These are phyloP conservation scores for Stenchaetothrips biformis DNA, from an alignment of 2,888 invertebrate genomes.

Conservation along the genomic window DNA sequence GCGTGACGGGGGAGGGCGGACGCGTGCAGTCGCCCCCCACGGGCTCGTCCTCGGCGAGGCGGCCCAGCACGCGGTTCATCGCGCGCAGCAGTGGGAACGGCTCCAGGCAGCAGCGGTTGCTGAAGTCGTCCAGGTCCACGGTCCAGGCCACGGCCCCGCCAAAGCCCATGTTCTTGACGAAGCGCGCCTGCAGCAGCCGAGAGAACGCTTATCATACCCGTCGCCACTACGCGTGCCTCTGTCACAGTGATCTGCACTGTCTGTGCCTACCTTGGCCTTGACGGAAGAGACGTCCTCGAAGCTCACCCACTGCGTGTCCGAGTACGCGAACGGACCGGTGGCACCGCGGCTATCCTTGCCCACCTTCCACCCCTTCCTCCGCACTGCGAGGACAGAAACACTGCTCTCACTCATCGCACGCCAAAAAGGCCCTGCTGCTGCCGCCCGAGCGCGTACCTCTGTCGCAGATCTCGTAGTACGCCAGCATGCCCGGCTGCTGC, in stretches of 20 bases:
- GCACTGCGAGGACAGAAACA: conserved; percentile 47
- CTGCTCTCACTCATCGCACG: neutral
- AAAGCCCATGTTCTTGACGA: conserved; percentile 64
- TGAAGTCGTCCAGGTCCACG: conserved; percentile 80
- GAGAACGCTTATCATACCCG: neutral
- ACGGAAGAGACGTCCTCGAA: conserved; percentile 78
- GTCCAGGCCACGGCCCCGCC: conserved; percentile 86
- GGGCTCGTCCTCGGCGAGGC: conserved; percentile 42
- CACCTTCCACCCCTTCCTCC: conserved; percentile 62
- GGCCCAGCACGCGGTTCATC: conserved; percentile 70
- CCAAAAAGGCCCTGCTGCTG: too few species aligned
- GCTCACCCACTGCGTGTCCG: conserved; percentile 82
- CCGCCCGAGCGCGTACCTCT: neutral
- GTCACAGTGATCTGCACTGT: neutral
- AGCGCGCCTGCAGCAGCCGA: conserved; percentile 54
- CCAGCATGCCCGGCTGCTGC: conserved; percentile 75
- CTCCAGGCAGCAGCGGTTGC: conserved; percentile 76
- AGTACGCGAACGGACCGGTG: conserved; percentile 72
- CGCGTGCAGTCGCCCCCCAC: conserved; percentile 59
- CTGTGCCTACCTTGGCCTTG: conserved; percentile 57
- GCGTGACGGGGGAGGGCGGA: conserved; percentile 68
- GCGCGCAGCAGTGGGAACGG: conserved; percentile 71
- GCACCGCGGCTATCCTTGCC: conserved; percentile 53
- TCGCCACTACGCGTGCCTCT: too few species aligned
- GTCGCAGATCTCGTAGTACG: conserved; percentile 73